Evolutionary conservation across 1,140 invertebrate genomes (phyloP).

Genomic region (Pollicipes pollicipes): DNA sequence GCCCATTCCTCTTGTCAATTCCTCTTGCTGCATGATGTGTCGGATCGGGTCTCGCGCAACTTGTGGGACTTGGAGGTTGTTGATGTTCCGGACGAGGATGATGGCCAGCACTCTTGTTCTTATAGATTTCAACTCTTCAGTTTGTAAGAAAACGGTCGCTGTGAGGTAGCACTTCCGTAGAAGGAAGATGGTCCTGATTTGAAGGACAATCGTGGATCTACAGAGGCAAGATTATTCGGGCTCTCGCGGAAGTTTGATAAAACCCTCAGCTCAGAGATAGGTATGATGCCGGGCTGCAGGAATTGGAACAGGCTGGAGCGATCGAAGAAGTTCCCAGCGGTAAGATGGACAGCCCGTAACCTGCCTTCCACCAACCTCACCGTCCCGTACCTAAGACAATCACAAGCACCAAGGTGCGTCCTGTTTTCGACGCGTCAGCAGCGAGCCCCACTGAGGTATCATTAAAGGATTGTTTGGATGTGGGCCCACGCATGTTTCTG

Average conservation of each 20-base stretch:
- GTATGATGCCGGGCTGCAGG: background rate
- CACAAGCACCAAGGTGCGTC: background rate
- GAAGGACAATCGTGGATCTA: background rate
- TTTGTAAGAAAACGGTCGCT: background rate
- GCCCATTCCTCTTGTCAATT: background rate
- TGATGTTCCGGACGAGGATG: background rate
- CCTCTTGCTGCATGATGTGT: background rate
- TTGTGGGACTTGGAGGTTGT: background rate
- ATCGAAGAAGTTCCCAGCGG: background rate
- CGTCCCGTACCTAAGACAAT: background rate
- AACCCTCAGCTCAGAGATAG: background rate
- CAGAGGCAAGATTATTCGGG: background rate
- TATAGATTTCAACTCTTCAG: background rate
- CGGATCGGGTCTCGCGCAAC: background rate
- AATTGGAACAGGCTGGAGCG: background rate
- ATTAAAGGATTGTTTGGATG: background rate
- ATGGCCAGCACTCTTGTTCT: background rate
- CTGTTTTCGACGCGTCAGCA: background rate
- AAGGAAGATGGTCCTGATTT: background rate
- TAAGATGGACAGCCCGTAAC: background rate
- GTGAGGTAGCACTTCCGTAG: background rate
- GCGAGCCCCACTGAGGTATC: background rate
- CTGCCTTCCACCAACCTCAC: background rate
- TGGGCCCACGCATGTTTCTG: background rate
- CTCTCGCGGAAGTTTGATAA: background rate